Conservation (phyloP, 2,113 vertebrate genomes). For the Prunella himalayana region DNA sequence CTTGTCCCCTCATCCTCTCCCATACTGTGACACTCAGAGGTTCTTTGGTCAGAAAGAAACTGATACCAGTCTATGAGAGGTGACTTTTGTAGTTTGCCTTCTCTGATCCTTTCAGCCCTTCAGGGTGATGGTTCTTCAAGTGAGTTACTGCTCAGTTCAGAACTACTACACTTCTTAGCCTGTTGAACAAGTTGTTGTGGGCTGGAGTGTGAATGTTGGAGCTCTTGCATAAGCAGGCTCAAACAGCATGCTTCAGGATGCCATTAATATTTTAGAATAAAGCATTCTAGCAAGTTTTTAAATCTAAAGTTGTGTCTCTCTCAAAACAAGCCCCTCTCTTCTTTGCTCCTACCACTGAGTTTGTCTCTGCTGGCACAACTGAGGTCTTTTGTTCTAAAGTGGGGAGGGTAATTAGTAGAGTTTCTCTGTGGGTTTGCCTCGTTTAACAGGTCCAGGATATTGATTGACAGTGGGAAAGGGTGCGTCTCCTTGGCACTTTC, state of each 20-base stretch:
- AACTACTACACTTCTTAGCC: background rate
- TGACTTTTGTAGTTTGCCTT: background rate
- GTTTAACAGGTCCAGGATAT: constrained; percentile 15
- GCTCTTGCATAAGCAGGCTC: constrained; percentile 13
- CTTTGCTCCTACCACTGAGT: background rate
- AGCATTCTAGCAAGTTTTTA: background rate
- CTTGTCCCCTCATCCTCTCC: background rate
- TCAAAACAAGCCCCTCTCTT: background rate
- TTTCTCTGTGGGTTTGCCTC: constrained; percentile 30
- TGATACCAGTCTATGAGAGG: background rate
- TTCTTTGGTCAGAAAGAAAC: background rate
- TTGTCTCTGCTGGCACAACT: background rate
- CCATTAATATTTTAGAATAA: background rate
- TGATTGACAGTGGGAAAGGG: constrained; percentile 46
- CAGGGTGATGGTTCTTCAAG: background rate
- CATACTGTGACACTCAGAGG: background rate
- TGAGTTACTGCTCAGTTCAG: background rate
- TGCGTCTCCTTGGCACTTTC: constrained; percentile 20
- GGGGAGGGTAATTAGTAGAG: background rate
- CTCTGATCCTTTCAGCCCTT: background rate
- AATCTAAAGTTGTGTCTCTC: background rate
- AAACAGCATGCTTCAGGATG: background rate
- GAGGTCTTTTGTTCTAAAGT: background rate
- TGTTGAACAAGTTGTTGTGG: constrained; percentile 41
- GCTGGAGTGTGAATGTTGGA: constrained; percentile 8